A percentile compares a stretch with the other conserved stretches of the same genome.
phyloP scores from a whole-genome alignment of 2,797 vertebrate species.

The Enteromius viviparus region DNA sequence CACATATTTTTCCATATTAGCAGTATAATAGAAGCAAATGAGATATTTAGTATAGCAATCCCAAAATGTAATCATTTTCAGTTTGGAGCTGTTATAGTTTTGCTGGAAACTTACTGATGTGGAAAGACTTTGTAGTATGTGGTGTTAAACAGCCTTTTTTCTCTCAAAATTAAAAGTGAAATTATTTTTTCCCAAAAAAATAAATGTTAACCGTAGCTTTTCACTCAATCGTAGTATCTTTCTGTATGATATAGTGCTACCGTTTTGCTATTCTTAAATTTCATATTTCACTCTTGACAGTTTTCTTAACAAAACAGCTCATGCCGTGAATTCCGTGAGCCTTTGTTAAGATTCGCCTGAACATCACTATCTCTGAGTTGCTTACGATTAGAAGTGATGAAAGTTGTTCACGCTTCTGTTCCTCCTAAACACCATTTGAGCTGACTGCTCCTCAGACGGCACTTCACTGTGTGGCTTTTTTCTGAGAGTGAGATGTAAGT shows the following conservation, averaged over 20 bases:
- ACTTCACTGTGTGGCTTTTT: constrained; percentile 33
- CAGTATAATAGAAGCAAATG: background rate
- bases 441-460: constrained; percentile 41
- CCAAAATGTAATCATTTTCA: background rate
- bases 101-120: background rate
- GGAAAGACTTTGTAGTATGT: background rate
- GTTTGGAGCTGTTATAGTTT: background rate
- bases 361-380: constrained; percentile 33
- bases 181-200: accelerated
- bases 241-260: background rate
- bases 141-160: background rate
- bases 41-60: background rate
- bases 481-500: constrained; percentile 41
- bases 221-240: background rate
- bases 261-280: background rate
- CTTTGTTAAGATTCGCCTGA: constrained; percentile 13
- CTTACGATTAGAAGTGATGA: constrained; percentile 34
- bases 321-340: background rate
- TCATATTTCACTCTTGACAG: constrained; percentile 15
- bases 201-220: background rate
- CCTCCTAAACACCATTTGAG: constrained; percentile 28
- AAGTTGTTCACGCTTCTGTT: constrained; percentile 41
- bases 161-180: background rate
- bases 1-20: background rate
- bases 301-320: constrained; percentile 20